Evolutionary conservation across 2,797 vertebrate species (phyloP).

Genomic region (Esox masquinongy): DNA sequence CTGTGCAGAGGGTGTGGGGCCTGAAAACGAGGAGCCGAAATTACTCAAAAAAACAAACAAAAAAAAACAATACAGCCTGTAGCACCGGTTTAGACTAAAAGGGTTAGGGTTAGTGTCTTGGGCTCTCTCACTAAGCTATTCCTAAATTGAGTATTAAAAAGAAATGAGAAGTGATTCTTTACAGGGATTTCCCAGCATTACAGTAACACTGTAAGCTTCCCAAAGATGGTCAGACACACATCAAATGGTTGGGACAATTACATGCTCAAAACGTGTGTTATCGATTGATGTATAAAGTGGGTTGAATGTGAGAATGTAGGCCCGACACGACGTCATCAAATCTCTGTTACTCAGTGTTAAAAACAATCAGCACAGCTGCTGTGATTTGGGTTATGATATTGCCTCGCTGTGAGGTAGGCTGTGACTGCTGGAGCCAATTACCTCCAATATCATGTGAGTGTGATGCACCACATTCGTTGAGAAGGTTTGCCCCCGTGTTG

Average conservation of each 20-base stretch:
- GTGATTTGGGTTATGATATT: constrained; percentile 28
- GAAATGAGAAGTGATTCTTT: background rate
- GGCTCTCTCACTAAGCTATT: background rate
- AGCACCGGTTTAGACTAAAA: background rate
- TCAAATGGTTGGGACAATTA: background rate
- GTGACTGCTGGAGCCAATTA: background rate
- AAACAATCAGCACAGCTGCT: constrained; percentile 9
- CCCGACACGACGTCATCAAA: background rate
- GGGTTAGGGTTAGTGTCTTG: background rate
- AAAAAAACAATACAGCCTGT: background rate
- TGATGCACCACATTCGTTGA: constrained; percentile 54
- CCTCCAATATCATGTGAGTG: constrained; percentile 46
- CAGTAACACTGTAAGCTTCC: background rate
- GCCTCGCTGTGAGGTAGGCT: background rate
- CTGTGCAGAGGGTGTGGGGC: background rate
- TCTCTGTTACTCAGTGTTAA: constrained; percentile 4
- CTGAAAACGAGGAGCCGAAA: background rate
- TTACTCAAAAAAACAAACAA: background rate
- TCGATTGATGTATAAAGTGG: background rate
- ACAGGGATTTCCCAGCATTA: background rate
- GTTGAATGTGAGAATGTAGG: background rate
- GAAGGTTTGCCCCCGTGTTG: constrained; percentile 55
- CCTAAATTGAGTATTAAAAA: background rate
- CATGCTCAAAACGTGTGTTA: background rate
- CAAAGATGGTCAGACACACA: background rate